Percentiles rank a stretch among this genome's conserved stretches.
Conservation (phyloP, 2,888 invertebrate genomes). For the Oxyteleia sp. region DNA sequence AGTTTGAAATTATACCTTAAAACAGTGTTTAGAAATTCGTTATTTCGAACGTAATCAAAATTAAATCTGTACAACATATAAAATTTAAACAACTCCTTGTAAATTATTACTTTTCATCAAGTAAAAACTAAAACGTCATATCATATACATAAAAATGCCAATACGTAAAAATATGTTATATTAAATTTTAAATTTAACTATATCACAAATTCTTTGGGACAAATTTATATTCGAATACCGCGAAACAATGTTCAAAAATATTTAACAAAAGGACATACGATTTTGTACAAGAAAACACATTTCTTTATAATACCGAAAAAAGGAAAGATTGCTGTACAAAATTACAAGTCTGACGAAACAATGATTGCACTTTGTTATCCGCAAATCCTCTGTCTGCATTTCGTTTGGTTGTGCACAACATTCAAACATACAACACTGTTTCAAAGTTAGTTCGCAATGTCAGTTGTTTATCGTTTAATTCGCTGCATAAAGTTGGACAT, state of each 20-base stretch:
- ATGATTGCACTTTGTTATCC: too few species aligned
- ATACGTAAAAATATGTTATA: not conserved
- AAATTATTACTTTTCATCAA: conserved; percentile 1
- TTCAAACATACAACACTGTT: too few species aligned
- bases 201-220: conserved; percentile 4
- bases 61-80: conserved; percentile 1
- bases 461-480: too few species aligned
- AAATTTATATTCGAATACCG: not conserved
- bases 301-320: not conserved
- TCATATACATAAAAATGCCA: not conserved
- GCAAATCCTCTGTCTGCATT: too few species aligned
- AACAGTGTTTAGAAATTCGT: conserved; percentile 23
- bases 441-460: too few species aligned
- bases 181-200: not conserved
- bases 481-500: too few species aligned
- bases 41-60: conserved; percentile 1
- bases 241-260: not conserved
- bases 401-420: too few species aligned
- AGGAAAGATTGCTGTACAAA: not conserved
- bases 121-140: not conserved
- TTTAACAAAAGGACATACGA: not conserved
- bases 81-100: conserved; percentile 28
- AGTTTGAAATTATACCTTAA: conserved; percentile 26
- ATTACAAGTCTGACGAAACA: not conserved
- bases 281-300: conserved; percentile 5